Evolutionary conservation across 2,113 vertebrate species (phyloP).

Genomic region (Ahaetulla prasina): DNA sequence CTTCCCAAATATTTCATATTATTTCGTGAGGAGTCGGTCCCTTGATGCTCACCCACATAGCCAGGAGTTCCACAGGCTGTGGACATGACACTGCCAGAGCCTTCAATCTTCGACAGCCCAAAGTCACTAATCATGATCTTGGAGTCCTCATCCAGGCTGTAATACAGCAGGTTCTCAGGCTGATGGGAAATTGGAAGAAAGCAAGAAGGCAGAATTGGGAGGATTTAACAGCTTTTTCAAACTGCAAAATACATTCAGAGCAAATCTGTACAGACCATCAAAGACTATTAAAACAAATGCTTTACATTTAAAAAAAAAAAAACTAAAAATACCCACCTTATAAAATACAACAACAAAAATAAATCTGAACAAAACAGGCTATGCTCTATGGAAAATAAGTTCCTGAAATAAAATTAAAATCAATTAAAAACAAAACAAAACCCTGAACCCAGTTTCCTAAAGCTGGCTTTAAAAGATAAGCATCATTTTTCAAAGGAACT

Average conservation of each 20-base stretch:
- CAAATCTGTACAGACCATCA: not conserved
- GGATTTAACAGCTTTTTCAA: not conserved
- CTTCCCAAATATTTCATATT: not conserved
- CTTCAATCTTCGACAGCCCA: constrained; percentile 93
- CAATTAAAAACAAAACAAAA: not conserved
- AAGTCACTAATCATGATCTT: constrained; percentile 99
- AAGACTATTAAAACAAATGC: not conserved
- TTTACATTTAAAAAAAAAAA: not conserved
- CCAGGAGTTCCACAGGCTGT: constrained; percentile 63
- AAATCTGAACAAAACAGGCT: not conserved
- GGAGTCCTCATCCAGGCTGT: constrained; percentile 94
- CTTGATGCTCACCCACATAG: constrained; percentile 82
- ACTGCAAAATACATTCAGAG: not conserved
- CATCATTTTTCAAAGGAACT: not conserved
- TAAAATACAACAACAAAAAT: not conserved
- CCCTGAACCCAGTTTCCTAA: not conserved
- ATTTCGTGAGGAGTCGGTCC: too few species aligned
- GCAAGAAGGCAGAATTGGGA: not conserved
- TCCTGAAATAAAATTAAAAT: not conserved
- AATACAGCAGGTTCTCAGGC: constrained; percentile 97
- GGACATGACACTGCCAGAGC: constrained; percentile 89
- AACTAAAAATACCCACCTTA: too few species aligned
- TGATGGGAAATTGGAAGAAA: constrained; percentile 37
- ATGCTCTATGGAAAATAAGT: not conserved
- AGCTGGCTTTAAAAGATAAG: not conserved